Conservation (phyloP, 2,113 vertebrate species). For the Stegostoma tigrinum region DNA sequence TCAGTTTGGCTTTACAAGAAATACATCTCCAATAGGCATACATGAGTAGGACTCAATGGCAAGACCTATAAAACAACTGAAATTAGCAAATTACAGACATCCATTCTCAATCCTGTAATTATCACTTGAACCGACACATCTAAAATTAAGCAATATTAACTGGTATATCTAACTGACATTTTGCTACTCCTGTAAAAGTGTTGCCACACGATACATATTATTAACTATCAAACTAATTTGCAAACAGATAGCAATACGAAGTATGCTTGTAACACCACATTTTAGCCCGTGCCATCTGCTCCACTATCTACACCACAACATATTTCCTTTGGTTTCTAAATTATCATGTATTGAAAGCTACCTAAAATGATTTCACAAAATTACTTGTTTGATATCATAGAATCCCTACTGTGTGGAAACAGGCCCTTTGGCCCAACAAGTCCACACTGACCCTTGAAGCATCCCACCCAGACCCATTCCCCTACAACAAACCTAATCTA, state of each 20-base stretch:
- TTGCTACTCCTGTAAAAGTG: not conserved
- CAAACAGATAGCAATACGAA: not conserved
- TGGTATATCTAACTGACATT: not conserved
- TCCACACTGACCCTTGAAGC: too few species aligned
- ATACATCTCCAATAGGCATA: not conserved
- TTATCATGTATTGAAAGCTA: not conserved
- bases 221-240: not conserved
- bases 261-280: not conserved
- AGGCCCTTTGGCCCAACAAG: too few species aligned
- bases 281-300: not conserved
- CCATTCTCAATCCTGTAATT: not conserved
- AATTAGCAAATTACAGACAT: not conserved
- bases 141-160: not conserved
- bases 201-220: not conserved
- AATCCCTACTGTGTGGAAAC: too few species aligned
- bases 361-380: not conserved
- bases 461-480: too few species aligned
- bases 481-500: too few species aligned
- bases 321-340: not conserved
- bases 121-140: not conserved
- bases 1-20: not conserved
- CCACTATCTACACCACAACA: not conserved
- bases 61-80: not conserved
- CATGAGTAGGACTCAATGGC: not conserved
- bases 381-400: not conserved